These are phyloP conservation scores for Lucifuga dentata DNA, from an alignment of 2,113 vertebrate species.

Conservation along the genomic window DNA sequence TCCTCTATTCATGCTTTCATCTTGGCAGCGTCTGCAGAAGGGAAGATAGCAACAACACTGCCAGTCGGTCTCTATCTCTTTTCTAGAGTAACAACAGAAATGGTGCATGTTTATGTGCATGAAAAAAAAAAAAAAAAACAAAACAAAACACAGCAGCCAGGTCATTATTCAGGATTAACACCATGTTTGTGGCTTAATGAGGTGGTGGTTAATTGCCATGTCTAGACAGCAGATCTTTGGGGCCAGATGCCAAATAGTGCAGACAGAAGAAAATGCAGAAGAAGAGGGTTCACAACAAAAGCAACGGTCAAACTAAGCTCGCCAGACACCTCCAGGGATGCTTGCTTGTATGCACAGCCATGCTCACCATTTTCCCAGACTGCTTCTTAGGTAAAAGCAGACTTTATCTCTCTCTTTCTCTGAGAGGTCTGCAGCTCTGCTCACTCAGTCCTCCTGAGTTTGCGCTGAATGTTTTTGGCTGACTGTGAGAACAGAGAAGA, in stretches of 20 bases:
- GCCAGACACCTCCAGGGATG: constrained; percentile 12
- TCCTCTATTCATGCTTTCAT: constrained; percentile 34
- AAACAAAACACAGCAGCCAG: no score
- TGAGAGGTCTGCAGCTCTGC: constrained; percentile 17
- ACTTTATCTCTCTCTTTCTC: not conserved
- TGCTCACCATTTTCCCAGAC: constrained; percentile 14
- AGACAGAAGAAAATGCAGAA: constrained; percentile 18
- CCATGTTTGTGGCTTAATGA: constrained; percentile 68
- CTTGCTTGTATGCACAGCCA: constrained; percentile 5
- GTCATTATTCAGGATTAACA: constrained; percentile 66
- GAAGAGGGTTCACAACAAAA: constrained; percentile 37
- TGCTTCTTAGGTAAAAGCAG: constrained; percentile 9
- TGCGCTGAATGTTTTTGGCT: constrained; percentile 37
- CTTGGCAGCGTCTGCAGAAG: constrained; percentile 40
- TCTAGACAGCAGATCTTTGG: constrained; percentile 50
- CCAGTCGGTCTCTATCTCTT: constrained; percentile 22
- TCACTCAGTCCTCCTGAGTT: constrained; percentile 36
- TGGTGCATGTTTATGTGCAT: constrained; percentile 8
- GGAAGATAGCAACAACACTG: constrained; percentile 46
- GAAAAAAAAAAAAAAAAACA: constrained; percentile 5
- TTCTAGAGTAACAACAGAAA: constrained; percentile 13
- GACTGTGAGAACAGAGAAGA: constrained; percentile 39
- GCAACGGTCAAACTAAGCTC: not conserved
- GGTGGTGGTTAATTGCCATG: constrained; percentile 60
- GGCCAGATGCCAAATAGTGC: constrained; percentile 31